Evolutionary conservation across 2,113 vertebrate species (phyloP).

Genomic region (Calypte anna): DNA sequence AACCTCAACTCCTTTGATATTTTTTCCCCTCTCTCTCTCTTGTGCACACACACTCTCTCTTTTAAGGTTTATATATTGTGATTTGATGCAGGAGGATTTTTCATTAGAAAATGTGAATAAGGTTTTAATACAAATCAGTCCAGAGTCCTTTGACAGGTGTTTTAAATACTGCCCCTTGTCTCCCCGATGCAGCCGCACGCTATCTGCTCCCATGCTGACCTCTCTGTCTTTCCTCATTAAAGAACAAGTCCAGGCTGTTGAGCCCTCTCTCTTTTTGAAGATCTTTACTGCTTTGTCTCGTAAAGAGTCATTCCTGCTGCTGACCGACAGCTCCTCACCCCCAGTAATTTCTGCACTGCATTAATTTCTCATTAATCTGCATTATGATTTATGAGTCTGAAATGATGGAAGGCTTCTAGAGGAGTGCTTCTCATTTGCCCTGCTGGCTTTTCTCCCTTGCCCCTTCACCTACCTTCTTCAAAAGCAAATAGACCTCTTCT

Average conservation of each 20-base stretch:
- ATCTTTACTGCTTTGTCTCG: conserved; percentile 46
- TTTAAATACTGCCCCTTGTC: conserved; percentile 52
- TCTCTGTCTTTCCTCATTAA: conserved; percentile 46
- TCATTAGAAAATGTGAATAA: conserved; percentile 39
- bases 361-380: conserved; percentile 70
- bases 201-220: conserved; percentile 40
- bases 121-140: conserved; percentile 39
- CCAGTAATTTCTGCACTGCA: conserved; percentile 57
- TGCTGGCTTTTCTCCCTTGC: conserved; percentile 5
- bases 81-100: conserved; percentile 50
- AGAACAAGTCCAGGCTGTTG: conserved; percentile 5
- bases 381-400: conserved; percentile 54
- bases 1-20: conserved; percentile 47
- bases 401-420: conserved; percentile 53
- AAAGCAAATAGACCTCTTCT: neutral
- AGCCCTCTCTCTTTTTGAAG: neutral
- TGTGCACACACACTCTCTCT: neutral
- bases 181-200: neutral
- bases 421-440: neutral
- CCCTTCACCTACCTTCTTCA: neutral
- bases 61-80: conserved; percentile 21
- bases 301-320: neutral
- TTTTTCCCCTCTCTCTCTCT: neutral
- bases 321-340: conserved; percentile 56
- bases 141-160: conserved; percentile 34